phyloP scores from a whole-genome alignment of 1,140 invertebrate species.

The Pseudomyrmex pallidus region DNA sequence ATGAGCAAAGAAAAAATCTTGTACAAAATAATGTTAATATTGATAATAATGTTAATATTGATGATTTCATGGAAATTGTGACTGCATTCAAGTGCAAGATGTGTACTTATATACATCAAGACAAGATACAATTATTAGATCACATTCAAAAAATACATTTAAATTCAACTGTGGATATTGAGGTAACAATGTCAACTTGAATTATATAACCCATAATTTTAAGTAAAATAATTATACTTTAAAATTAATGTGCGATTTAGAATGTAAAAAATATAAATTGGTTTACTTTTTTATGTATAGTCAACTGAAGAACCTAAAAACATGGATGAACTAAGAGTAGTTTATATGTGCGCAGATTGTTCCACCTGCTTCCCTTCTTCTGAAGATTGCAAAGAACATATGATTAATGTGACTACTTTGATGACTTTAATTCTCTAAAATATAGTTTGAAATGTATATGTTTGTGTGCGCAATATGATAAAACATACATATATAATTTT shows the following conservation, averaged over 20 bases:
- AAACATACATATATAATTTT: neutral
- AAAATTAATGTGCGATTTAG: constrained; percentile 1
- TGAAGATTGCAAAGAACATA: constrained; percentile 84
- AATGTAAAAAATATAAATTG: constrained; percentile 15
- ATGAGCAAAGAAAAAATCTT: constrained; percentile 61
- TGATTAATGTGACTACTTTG: constrained; percentile 82
- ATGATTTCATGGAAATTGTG: constrained; percentile 81
- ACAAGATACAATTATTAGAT: constrained; percentile 75
- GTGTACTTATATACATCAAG: constrained; percentile 80
- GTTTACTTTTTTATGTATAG: constrained; percentile 48
- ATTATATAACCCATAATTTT: neutral
- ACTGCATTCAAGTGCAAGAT: constrained; percentile 82
- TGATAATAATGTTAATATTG: constrained; percentile 74
- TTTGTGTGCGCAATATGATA: constrained; percentile 6
- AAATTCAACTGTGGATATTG: constrained; percentile 68
- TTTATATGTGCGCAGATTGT: constrained; percentile 85
- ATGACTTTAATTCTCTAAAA: constrained; percentile 16
- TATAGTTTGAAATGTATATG: neutral
- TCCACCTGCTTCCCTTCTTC: constrained; percentile 84
- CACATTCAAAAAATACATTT: constrained; percentile 80
- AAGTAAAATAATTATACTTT: constrained; percentile 1
- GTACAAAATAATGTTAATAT: constrained; percentile 73
- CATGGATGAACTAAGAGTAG: constrained; percentile 75
- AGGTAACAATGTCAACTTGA: constrained; percentile 47
- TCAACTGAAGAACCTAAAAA: constrained; percentile 70